phyloP scores from a whole-genome alignment of 2,888 invertebrate genomes.

The Perizoma affinitatum region DNA sequence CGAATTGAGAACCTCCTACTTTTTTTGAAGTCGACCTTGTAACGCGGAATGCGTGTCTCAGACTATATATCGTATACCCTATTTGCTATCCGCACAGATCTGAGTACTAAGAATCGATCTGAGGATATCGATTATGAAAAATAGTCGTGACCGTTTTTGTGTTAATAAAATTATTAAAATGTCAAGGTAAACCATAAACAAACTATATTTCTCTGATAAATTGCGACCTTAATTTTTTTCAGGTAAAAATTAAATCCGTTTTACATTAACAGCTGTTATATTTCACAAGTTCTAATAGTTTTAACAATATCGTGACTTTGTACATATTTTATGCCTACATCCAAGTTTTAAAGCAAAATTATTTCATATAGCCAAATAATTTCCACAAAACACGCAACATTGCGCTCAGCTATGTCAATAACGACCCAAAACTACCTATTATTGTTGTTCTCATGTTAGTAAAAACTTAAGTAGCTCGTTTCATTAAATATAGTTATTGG shows the following conservation, averaged over 20 bases:
- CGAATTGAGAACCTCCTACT: no score
- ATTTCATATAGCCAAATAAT: slow-evolving; percentile 50
- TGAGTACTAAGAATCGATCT: no score
- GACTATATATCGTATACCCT: no score
- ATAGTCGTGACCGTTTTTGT: no score
- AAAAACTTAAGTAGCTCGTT: slow-evolving; percentile 2
- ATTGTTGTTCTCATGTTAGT: slow-evolving; percentile 57
- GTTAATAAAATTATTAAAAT: no score
- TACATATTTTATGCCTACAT: slow-evolving; percentile 47
- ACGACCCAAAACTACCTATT: slow-evolving; percentile 44
- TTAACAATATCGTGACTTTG: slow-evolving; percentile 41
- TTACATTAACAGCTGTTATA: slow-evolving; percentile 12
- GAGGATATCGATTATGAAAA: no score
- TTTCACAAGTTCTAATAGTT: slow-evolving; percentile 11
- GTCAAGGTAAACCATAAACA: no score
- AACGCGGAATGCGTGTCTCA: no score
- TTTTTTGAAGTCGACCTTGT: no score
- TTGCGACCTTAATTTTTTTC: no score
- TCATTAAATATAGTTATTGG: neutral
- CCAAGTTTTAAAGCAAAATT: slow-evolving; percentile 49
- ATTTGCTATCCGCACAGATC: no score
- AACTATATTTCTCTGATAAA: no score
- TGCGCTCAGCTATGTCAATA: slow-evolving; percentile 53
- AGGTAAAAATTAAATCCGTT: neutral
- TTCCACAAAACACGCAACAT: slow-evolving; percentile 60